Evolutionary conservation across 1,140 invertebrate species (phyloP), one percentile per base, ranked within the genome.

Genomic region (Drosophila varians): DNA sequence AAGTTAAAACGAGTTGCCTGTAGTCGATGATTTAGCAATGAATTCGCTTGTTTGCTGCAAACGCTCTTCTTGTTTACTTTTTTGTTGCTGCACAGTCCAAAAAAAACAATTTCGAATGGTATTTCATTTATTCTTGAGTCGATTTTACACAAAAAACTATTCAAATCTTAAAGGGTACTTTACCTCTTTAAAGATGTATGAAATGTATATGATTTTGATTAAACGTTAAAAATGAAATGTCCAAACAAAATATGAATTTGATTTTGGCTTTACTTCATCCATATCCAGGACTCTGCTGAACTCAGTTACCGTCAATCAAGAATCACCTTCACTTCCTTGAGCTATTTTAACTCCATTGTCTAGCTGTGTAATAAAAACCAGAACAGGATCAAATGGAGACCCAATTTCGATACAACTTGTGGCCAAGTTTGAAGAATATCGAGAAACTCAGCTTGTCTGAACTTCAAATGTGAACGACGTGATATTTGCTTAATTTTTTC

Each of bases 401-500:
- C 26, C 43, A 58, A 26, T 62, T 25, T 58, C 48, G 12, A 23
- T 38, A 21, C 42, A 65, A 66, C 46, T 53, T 66, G 61, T 65
- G 62, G 60, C 60, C 61, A 65, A 26, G 62, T 66, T 51, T 66
- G 6, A 26, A 52, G 42, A 53, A 61, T 66, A 53, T 66, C 38
- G 46, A 19, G 12, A 19, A 52, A 45, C 46, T 26, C 21, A n/a
- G 46, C 38, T 45, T 53, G 28, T 43, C 60, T 36, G 60, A 48
- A 73, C 56, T 54, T 72, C 49, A 52, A 64, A 72, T 64, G 51
- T 52, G 55, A 64, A 62, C 71, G 57, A 84, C 80, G 79, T 84
- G 79, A 84, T 84, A 84, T 84, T 84, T 84, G 79, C 79, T 84
- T 84, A 86, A 84, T 86, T 86, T 80, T 73, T 72, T 34, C 18